These are phyloP conservation scores for Hyaena hyaena DNA, from an alignment of 2,113 vertebrate genomes.

Conservation along the genomic window DNA sequence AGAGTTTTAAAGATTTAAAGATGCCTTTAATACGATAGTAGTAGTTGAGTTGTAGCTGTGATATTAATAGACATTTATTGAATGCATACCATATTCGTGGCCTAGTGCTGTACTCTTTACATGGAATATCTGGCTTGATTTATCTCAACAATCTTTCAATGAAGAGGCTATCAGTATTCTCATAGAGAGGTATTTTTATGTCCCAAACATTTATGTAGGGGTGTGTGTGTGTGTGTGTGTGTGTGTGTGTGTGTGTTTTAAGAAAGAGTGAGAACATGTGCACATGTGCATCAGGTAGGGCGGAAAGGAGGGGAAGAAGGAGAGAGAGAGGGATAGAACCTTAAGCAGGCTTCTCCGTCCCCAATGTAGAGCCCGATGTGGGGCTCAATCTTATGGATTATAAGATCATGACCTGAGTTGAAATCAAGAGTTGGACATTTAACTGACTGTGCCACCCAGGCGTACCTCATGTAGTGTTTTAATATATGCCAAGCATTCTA, in stretches of 20 bases:
- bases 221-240: no score
- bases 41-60: neutral
- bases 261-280: no score
- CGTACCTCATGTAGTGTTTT: neutral
- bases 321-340: no score
- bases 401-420: no score
- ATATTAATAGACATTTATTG: neutral
- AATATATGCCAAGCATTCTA: neutral
- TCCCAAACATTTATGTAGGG: neutral
- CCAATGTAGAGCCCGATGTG: no score
- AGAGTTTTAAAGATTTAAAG: neutral
- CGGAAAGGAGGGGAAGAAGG: no score
- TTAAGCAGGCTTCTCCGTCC: no score
- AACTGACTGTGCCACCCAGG: no score
- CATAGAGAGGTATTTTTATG: neutral
- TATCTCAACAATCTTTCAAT: neutral
- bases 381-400: no score
- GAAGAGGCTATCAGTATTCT: neutral
- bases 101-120: neutral
- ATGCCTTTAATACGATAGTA: neutral
- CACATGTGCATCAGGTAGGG: no score
- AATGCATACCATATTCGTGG: neutral
- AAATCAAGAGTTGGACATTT: no score
- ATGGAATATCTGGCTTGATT: neutral
- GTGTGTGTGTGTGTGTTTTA: no score